Evolutionary conservation across 2,113 vertebrate species (phyloP).

Genomic region (Xiphorhynchus elegans): DNA sequence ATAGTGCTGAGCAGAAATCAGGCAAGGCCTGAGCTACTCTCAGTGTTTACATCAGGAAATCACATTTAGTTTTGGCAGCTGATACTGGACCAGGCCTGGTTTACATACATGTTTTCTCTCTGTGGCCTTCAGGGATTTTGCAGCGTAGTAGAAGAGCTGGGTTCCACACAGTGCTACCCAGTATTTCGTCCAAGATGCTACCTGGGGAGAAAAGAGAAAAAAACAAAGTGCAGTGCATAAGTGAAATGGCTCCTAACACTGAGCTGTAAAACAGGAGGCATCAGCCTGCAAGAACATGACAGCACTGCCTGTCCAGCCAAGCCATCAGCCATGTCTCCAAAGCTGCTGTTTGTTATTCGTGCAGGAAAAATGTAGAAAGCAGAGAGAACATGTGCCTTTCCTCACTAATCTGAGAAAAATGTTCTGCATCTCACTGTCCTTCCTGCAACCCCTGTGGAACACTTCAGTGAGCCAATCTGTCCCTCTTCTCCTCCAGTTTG

Average conservation of each 20-base stretch:
- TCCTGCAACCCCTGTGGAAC: not conserved
- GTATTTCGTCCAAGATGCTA: slow-evolving; percentile 98
- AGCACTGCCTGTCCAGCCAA: not conserved
- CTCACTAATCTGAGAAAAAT: not conserved
- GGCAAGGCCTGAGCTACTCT: not conserved
- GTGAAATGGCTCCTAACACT: not conserved
- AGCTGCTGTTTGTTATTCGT: not conserved
- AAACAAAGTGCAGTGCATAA: not conserved
- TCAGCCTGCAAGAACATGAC: not conserved
- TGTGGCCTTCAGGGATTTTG: slow-evolving; percentile 97
- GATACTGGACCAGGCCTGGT: not conserved
- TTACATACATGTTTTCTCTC: slow-evolving; percentile 96
- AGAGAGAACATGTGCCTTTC: not conserved
- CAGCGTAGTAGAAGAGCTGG: slow-evolving; percentile 94
- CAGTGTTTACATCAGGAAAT: slow-evolving; percentile 20
- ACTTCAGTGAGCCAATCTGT: not conserved
- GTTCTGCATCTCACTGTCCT: not conserved
- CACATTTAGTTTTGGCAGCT: not conserved
- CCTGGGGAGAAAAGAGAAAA: slow-evolving; percentile 73
- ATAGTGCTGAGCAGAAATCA: not conserved
- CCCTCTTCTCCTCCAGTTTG: not conserved
- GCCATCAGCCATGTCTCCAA: not conserved
- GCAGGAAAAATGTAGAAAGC: not conserved
- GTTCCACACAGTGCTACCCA: slow-evolving; percentile 94
- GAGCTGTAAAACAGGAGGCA: not conserved